phyloP scores from a whole-genome alignment of 2,797 vertebrate species.

The Lepilemur septentrionalis region DNA sequence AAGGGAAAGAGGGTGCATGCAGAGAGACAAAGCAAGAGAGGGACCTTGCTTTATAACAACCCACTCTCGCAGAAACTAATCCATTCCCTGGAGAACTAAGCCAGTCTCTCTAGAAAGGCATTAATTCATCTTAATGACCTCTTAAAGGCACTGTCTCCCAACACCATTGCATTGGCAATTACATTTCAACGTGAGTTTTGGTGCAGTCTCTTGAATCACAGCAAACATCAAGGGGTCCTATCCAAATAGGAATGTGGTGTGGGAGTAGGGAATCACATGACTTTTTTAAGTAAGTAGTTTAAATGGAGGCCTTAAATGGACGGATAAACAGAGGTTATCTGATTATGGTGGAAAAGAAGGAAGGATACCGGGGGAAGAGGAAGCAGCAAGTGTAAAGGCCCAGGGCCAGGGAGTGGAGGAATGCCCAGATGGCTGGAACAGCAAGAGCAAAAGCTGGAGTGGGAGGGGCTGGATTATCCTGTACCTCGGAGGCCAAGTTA shows the following conservation, averaged over 20 bases:
- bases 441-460: neutral
- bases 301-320: neutral
- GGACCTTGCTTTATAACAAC: neutral
- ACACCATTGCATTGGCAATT: neutral
- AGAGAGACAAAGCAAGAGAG: neutral
- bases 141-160: neutral
- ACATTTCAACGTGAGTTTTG: neutral
- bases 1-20: neutral
- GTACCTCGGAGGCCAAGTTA: neutral
- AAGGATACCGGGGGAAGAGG: neutral
- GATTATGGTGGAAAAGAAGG: neutral
- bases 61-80: neutral
- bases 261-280: neutral
- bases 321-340: neutral
- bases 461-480: neutral
- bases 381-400: neutral
- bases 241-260: neutral
- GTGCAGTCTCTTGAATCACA: neutral
- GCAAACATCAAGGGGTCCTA: neutral
- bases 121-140: neutral
- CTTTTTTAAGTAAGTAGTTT: neutral
- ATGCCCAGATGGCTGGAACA: neutral
- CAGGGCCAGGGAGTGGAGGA: neutral
- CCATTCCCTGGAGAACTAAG: neutral
- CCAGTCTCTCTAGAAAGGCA: neutral